Percentiles rank a stretch among this genome's conserved stretches.
Conservation (phyloP, 1,140 invertebrate species). For the Aethina tumida region DNA sequence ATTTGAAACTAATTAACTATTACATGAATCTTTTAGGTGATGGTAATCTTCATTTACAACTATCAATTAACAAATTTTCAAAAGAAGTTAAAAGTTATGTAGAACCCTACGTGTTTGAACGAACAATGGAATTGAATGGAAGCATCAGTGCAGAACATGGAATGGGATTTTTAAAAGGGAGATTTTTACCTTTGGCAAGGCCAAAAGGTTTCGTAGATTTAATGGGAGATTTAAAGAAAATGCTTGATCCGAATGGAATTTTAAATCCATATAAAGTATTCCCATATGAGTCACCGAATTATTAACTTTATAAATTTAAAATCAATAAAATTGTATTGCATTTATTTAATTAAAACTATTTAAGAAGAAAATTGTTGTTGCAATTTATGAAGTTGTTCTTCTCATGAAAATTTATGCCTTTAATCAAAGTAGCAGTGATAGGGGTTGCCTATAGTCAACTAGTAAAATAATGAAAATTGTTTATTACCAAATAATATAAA, state of each 20-base stretch:
- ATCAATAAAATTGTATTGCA: no score
- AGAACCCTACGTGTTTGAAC: conserved; percentile 84
- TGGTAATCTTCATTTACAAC: conserved; percentile 85
- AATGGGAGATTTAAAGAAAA: conserved; percentile 74
- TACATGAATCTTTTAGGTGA: conserved; percentile 50
- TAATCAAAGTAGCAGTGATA: no score
- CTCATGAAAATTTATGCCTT: no score
- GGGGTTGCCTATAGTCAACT: no score
- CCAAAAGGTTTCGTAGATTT: conserved; percentile 56
- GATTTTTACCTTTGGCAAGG: conserved; percentile 78
- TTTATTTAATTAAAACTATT: no score
- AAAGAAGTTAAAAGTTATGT: conserved; percentile 55
- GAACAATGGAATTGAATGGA: conserved; percentile 63
- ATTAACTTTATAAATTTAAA: no score
- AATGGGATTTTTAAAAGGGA: conserved; percentile 79
- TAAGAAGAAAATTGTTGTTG: no score
- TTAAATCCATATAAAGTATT: conserved; percentile 91
- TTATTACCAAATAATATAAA: no score
- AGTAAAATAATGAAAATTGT: no score
- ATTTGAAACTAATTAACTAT: conserved; percentile 12
- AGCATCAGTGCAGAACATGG: conserved; percentile 96
- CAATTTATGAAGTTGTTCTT: no score
- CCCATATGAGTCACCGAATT: no score
- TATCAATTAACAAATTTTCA: conserved; percentile 60
- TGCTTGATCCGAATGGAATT: conserved; percentile 88